Base-by-base conservation (phyloP, 2,888 invertebrate genomes). In the Folsomia candida region DNA sequence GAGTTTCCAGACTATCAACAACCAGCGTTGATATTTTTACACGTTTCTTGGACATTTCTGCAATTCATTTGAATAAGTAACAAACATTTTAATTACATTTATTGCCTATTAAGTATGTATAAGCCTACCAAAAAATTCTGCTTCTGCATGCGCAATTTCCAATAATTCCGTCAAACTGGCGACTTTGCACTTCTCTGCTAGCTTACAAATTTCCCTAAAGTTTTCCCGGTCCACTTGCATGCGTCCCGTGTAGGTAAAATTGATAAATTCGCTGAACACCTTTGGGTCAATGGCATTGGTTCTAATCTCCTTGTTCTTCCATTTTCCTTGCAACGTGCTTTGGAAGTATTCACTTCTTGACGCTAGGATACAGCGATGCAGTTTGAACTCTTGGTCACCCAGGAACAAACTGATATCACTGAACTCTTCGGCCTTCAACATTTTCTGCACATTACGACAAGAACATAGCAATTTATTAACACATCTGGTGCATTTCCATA, bases 241-340 rank as follows among this genome's bases (percentile, higher is more conserved):
- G 4, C 82, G 81, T 79, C 84, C 85, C 74, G 85, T 85, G 79
- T 85, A 85, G 2, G 85, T 72, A 79, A 83, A 85, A 69, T 83
- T 82, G 59, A 85, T 75, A 51, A 85, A 79, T 2, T 83, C 81
- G 54, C 81, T 80, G 72, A 85, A 85, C 0, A 84, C 83, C 60
- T 77, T 79, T 2, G 83, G 82, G 24, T 79, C 78, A 20, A 85
- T 82, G 83, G 67, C 29, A 26, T 66, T 69, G 9, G 67, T 82
- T 20, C 81, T 76, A 11, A 85, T 81, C 25, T 80, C 80, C 61
- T 82, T 81, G 37, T 83, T 79, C 29, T 80, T 80, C 85, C 85
- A 86, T 68, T 82, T 81, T 0, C 81, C 81, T 62, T 81, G 76
- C 66, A 86, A 82, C 78, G 83, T 81, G 11, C 83, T 82, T 22